phyloP scores from a whole-genome alignment of 2,113 vertebrate species.

The Ochotona princeps region DNA sequence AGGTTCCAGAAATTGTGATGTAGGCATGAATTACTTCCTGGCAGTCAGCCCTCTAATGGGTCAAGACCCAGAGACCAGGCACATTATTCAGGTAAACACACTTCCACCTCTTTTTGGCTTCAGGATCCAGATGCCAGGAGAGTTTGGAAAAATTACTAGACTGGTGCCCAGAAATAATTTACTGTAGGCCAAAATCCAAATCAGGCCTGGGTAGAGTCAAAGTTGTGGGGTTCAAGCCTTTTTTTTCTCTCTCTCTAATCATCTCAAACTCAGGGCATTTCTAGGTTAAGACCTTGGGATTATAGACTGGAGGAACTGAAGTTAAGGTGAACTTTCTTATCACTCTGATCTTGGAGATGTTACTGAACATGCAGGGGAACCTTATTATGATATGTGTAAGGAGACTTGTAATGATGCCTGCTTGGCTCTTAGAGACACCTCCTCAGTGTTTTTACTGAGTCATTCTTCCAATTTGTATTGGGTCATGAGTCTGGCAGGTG shows the following conservation, averaged over 20 bases:
- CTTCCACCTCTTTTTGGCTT: not conserved
- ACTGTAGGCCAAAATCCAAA: not conserved
- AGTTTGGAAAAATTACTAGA: not conserved
- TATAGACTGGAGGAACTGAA: not conserved
- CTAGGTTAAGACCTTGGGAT: not conserved
- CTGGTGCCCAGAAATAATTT: not conserved
- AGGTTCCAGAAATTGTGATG: not conserved
- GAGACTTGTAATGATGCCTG: not conserved
- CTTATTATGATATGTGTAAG: not conserved
- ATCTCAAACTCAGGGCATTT: not conserved
- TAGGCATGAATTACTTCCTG: constrained; percentile 20
- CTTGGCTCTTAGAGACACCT: not conserved
- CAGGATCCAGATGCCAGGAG: not conserved
- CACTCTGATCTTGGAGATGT: not conserved
- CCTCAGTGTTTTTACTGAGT: not conserved
- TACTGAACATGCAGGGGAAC: not conserved
- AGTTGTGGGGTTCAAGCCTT: not conserved
- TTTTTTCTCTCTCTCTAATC: not conserved
- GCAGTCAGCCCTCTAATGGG: not conserved
- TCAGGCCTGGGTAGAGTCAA: not conserved
- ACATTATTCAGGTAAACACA: not conserved
- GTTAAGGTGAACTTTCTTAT: not conserved
- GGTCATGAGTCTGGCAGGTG: not conserved
- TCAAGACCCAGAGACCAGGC: not conserved
- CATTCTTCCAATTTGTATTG: not conserved